Evolutionary conservation across 37 sponge, comb jelly and placozoan species (phyloP).

Genomic region (Diacarnus erythraeanus): DNA sequence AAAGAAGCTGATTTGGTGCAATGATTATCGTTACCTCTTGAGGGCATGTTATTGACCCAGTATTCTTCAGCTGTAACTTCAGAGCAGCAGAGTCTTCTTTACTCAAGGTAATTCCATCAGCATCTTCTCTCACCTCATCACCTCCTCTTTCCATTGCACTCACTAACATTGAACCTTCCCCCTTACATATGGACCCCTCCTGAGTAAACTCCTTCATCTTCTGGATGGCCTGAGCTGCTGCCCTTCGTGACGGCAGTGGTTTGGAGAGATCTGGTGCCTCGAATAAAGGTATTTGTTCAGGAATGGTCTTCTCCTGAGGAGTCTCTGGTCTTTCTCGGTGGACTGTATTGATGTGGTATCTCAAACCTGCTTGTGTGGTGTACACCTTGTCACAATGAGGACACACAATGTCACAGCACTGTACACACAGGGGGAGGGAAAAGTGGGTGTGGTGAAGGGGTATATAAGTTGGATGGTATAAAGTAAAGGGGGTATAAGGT

Average conservation of each 20-base stretch:
- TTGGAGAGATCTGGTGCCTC: background rate
- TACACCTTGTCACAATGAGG: slow-evolving; percentile 51
- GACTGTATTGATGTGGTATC: slow-evolving; percentile 44
- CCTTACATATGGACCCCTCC: background rate
- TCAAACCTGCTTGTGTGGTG: slow-evolving; percentile 47
- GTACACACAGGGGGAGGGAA: background rate
- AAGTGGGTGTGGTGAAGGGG: background rate
- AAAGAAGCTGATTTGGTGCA: no score
- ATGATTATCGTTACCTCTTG: background rate
- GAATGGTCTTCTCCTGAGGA: background rate
- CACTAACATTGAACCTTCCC: background rate
- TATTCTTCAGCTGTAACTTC: background rate
- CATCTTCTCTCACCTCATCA: background rate
- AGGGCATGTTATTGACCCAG: background rate
- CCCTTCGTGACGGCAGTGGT: slow-evolving; percentile 17
- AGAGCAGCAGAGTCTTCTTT: background rate
- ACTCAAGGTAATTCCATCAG: no score
- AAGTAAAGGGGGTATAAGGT: background rate
- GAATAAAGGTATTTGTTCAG: background rate
- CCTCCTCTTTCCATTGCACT: background rate
- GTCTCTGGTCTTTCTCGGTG: slow-evolving; percentile 1
- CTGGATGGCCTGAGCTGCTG: slow-evolving; percentile 17
- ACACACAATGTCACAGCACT: slow-evolving; percentile 12
- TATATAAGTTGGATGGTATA: background rate
- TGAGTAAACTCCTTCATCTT: background rate